These are phyloP conservation scores for Aleiodes alternator DNA, from an alignment of 2,888 invertebrate genomes.

Conservation along the genomic window DNA sequence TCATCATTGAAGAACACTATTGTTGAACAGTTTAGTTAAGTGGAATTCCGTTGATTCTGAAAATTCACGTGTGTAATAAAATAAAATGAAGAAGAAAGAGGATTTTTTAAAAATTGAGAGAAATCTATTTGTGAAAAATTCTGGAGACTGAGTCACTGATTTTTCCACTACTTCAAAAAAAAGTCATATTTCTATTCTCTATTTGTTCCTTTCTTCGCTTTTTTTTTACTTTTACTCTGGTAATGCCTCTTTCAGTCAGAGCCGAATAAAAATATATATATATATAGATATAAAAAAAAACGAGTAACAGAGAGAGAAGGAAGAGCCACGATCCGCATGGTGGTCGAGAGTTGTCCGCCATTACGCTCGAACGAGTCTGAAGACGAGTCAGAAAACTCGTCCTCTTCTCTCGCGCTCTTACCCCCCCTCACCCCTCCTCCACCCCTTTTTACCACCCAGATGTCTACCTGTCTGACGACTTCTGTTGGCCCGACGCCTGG, in stretches of 20 bases:
- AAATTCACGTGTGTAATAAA: neutral
- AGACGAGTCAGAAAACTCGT: slow-evolving; percentile 45
- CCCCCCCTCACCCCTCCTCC: neutral
- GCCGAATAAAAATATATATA: neutral
- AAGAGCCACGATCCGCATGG: slow-evolving; percentile 27
- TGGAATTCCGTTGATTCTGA: neutral
- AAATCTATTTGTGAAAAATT: neutral
- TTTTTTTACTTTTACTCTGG: neutral
- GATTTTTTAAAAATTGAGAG: no score
- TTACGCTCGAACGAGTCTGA: slow-evolving; percentile 67
- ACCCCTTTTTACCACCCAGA: neutral
- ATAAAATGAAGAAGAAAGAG: neutral
- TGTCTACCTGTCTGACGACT: slow-evolving; percentile 32
- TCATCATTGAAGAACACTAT: slow-evolving; percentile 2
- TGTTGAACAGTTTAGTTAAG: neutral
- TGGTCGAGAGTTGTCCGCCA: slow-evolving; percentile 63
- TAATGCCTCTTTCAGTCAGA: slow-evolving; percentile 21
- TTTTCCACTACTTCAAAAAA: no score
- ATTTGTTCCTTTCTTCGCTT: no score
- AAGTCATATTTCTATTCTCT: no score
- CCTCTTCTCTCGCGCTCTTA: no score
- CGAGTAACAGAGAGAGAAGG: neutral
- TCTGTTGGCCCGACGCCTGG: neutral
- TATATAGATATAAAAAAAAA: no score
- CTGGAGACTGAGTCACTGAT: neutral